Base-by-base conservation (phyloP, 2,113 vertebrate genomes). In the Trochalopteron elliotii region DNA sequence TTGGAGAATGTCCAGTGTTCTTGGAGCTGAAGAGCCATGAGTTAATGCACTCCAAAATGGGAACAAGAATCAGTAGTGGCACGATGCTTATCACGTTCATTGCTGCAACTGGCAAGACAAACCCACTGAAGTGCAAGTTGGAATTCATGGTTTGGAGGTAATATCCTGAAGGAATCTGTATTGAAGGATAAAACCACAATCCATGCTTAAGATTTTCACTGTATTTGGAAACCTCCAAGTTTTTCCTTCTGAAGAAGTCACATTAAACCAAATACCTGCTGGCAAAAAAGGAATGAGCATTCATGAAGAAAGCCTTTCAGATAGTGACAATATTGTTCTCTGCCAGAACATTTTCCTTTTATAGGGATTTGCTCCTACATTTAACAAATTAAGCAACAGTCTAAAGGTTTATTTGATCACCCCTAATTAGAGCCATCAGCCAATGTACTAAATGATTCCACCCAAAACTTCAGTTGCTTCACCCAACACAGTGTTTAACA, bases 61-160 rank as follows among this genome's bases (percentile, higher is more conserved):
- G 99, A 27, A 98, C 97, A 68, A 99, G 96, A 76, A 99, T 89
- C 91, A 99, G 96, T 12, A 99, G 89, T 2, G 99, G 98, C 7
- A 99, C 90, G 5, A 98, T 98, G 94, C 98, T 99, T 93, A 99
- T 97, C 71, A 98, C 98, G 24, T 99, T 99, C 98, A 99, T 98
- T 25, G 97, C 97, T 56, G 98, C 98, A 27, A 99, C 97, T 33
- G 99, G 99, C 93, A 99, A 93, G 75, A 99, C 96, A 88, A 98
- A 97, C 55, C 98, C 98, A 59, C 92, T 95, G 79, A 99, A 96
- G 90, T 98, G 98, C 87, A 99, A 97, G 97, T 98, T 99, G 93
- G 99, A 99, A 97, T 99, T 98, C 98, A 99, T 98, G 8, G 98
- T 98, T 96, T 99, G 99, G 44, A 99, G 98, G 95, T 99, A 99